These are phyloP conservation scores for Melitaea cinxia DNA, from an alignment of 1,140 invertebrate genomes.

Conservation along the genomic window DNA sequence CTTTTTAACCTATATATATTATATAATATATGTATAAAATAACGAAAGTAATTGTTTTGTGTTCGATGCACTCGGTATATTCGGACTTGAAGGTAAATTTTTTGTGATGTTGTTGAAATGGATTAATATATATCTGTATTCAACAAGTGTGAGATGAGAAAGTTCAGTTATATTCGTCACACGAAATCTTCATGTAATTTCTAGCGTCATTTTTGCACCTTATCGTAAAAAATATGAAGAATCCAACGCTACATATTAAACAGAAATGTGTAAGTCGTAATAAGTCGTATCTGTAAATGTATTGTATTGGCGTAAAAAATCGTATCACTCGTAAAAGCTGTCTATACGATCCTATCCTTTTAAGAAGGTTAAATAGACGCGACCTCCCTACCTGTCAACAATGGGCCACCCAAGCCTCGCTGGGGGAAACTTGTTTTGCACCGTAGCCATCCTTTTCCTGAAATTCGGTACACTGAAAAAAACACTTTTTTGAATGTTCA, in stretches of 20 bases:
- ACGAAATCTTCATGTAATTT: too few species aligned
- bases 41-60: too few species aligned
- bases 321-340: slow-evolving; percentile 21
- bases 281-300: not conserved
- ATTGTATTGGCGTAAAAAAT: slow-evolving; percentile 9
- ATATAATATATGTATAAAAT: too few species aligned
- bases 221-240: too few species aligned
- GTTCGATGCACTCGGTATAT: too few species aligned
- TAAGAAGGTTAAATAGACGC: slow-evolving; percentile 32
- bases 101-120: too few species aligned
- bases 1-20: too few species aligned
- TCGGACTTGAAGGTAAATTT: too few species aligned
- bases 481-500: not conserved
- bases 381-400: slow-evolving; percentile 25
- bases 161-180: too few species aligned
- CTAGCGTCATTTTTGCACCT: too few species aligned
- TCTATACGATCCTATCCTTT: slow-evolving; percentile 25
- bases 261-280: not conserved
- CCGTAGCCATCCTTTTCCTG: not conserved
- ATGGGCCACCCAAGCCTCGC: slow-evolving; percentile 12
- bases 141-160: too few species aligned
- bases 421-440: slow-evolving; percentile 12
- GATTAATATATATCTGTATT: too few species aligned
- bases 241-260: not conserved
- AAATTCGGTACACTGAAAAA: not conserved